Evolutionary conservation across 2,888 invertebrate genomes (phyloP), one percentile per base, ranked within the genome.

Genomic region (Cantharis rufa): DNA sequence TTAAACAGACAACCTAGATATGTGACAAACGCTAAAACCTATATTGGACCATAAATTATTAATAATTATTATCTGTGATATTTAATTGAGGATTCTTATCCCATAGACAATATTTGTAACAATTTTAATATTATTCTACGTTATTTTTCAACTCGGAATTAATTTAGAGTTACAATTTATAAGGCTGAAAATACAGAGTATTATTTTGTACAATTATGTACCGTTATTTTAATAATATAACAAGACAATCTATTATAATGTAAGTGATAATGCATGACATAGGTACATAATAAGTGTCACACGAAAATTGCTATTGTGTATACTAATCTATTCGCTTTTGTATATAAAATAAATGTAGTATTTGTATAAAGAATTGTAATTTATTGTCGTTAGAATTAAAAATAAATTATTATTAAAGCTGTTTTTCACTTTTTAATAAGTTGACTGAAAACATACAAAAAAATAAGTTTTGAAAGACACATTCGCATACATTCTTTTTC

Each of bases 1-100:
- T 82, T 87, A 69, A 88, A 89, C 62, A 87, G 90, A 76, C 89
- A 89, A 78, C 89, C 90, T 11, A 83, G 86, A 82, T 85, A 86
- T 76, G 84, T 86, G 72, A 83, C 86, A 72, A 84, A 82, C 70
- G 82, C 80, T 72, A 86, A 86, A 80, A 85, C 87, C 71, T 88
- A 86, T 80, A 84, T 88, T 78, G 87, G 88, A 82, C 88, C 88
- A 77, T 88, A 84, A 84, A 81, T 81, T 73, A 61, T 69, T 72
- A 79, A 71, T 71, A 76, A 78, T 72, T 74, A 66, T 66, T 75
- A 78, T 79, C 87, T 87, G 87, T 87, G 87, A 87, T 87, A 87
- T 78, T 66, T 16, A n/a, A n/a, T 32, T 18, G 16, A 15, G 16
- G 28, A 27, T 48, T 66, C n/a, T 48, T 48, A 48, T 48, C 48